Percentiles rank a stretch among this genome's conserved stretches.
Evolutionary conservation across 2,113 vertebrate species (phyloP).

Genomic region (Macroglossus sobrinus): DNA sequence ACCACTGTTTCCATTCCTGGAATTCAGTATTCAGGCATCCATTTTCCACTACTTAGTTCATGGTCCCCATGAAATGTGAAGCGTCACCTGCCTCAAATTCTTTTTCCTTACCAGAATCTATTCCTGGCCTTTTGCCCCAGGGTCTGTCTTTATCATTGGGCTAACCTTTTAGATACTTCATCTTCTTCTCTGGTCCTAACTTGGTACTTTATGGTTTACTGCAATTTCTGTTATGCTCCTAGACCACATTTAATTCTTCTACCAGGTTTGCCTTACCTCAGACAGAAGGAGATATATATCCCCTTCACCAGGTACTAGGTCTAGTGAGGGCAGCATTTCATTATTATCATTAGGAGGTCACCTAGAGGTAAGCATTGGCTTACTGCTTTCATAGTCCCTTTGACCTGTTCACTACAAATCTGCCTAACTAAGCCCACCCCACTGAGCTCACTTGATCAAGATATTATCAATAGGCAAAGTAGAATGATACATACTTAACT

Average conservation of each 20-base stretch:
- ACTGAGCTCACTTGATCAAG: not conserved
- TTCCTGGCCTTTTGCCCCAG: not conserved
- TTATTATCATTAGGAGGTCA: not conserved
- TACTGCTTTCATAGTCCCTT: not conserved
- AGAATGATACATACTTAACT: constrained; percentile 23
- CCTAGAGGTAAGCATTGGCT: not conserved
- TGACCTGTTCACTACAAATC: not conserved
- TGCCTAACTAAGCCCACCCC: not conserved
- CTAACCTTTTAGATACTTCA: not conserved
- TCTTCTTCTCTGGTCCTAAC: not conserved
- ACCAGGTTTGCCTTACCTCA: not conserved
- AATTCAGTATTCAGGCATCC: not conserved
- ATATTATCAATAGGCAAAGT: not conserved
- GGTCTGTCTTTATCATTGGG: not conserved
- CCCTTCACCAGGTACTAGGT: not conserved
- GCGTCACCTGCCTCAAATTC: not conserved
- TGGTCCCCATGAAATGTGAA: not conserved
- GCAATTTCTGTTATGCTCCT: not conserved
- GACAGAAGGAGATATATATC: not conserved
- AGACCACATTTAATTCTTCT: not conserved
- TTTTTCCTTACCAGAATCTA: not conserved
- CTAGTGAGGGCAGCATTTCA: not conserved
- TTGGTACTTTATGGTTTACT: not conserved
- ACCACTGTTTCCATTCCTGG: not conserved
- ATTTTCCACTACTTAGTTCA: not conserved